phyloP scores from a whole-genome alignment of 1,140 invertebrate genomes.

The Brachionus rubens region DNA sequence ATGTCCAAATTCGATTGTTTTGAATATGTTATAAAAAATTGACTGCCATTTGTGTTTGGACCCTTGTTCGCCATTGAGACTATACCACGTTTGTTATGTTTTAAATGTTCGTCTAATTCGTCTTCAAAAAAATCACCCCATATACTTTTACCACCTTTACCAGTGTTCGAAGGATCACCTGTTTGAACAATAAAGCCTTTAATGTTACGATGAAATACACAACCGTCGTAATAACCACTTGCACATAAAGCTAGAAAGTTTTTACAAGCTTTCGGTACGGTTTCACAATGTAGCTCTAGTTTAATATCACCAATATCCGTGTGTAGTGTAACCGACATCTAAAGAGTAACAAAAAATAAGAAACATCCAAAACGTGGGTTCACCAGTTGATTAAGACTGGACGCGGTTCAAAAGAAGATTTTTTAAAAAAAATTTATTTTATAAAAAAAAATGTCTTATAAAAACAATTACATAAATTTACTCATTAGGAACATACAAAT shows the following conservation, averaged over 20 bases:
- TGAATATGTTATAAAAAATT: conserved; percentile 94
- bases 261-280: conserved; percentile 85
- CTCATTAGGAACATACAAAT: background rate
- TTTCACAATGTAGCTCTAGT: conserved; percentile 94
- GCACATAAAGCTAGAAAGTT: conserved; percentile 90
- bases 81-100: conserved; percentile 83
- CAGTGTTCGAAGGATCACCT: conserved; percentile 78
- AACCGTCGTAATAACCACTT: conserved; percentile 85
- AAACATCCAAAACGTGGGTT: background rate
- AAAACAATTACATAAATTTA: conserved; percentile 11
- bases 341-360: background rate
- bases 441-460: background rate
- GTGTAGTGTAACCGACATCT: conserved; percentile 86
- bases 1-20: conserved; percentile 96
- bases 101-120: conserved; percentile 88
- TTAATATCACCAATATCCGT: conserved; percentile 91
- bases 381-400: background rate
- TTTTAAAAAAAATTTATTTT: conserved; percentile 12
- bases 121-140: conserved; percentile 89
- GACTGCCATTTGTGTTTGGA: conserved; percentile 91
- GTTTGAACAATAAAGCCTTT: conserved; percentile 90
- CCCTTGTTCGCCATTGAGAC: conserved; percentile 93
- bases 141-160: conserved; percentile 89
- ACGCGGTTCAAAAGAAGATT: background rate
- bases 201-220: conserved; percentile 90